Conservation (phyloP, 2,888 invertebrate genomes). For the Frankliniella fusca region DNA sequence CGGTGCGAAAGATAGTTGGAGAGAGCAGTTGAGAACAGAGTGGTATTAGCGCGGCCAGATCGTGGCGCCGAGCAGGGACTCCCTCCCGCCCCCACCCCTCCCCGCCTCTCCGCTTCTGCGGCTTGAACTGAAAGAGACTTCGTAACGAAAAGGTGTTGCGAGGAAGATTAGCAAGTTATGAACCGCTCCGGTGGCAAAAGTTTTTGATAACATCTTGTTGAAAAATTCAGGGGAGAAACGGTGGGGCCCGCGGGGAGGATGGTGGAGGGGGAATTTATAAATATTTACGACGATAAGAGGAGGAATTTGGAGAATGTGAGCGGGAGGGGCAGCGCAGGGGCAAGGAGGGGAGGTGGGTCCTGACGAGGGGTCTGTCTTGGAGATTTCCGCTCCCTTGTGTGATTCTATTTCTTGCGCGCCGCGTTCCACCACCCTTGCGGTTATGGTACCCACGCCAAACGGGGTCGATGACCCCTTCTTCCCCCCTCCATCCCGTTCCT, state of each 20-base stretch:
- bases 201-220: conserved; percentile 25
- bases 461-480: too few relatives aligned
- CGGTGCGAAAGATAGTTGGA: too few relatives aligned
- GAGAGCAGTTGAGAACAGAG: too few relatives aligned
- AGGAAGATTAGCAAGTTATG: conserved; percentile 24
- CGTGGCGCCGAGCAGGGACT: too few relatives aligned
- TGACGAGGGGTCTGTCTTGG: neutral
- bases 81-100: neutral
- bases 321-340: neutral
- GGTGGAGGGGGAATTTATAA: neutral
- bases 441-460: too few relatives aligned
- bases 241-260: neutral
- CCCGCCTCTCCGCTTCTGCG: neutral
- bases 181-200: conserved; percentile 19
- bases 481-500: too few relatives aligned
- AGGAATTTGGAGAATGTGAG: neutral
- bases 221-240: neutral
- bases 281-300: conserved; percentile 14
- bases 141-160: conserved; percentile 16
- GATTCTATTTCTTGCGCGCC: conserved; percentile 9
- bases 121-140: conserved; percentile 2
- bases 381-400: conserved; percentile 22
- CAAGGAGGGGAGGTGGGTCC: neutral
- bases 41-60: too few relatives aligned
- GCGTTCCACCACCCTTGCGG: neutral